These are phyloP conservation scores for Polydrusus pterygomalis DNA, from an alignment of 2,888 invertebrate species.

Conservation along the genomic window DNA sequence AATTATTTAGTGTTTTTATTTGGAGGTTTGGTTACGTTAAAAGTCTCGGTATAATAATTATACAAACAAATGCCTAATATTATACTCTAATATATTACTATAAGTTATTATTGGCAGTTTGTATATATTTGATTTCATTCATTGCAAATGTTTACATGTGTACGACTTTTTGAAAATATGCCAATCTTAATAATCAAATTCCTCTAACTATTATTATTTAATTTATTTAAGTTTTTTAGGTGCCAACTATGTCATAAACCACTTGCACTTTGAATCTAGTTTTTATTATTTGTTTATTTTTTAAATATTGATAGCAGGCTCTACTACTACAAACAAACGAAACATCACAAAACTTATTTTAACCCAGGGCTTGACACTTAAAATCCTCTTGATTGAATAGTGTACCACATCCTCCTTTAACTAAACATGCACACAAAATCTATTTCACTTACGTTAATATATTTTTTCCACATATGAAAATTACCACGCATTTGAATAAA, in stretches of 20 bases:
- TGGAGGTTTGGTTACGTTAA: no score
- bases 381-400: no score
- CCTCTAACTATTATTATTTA: constrained; percentile 39
- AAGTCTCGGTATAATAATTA: not conserved
- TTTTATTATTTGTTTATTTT: constrained; percentile 29
- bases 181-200: constrained; percentile 46
- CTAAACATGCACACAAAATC: no score
- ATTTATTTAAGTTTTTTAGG: constrained; percentile 35
- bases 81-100: constrained; percentile 19
- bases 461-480: no score
- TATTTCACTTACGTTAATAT: no score
- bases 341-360: no score
- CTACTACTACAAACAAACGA: not conserved
- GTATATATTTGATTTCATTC: constrained; percentile 30
- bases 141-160: constrained; percentile 43
- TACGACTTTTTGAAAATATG: constrained; percentile 46
- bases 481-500: no score
- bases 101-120: constrained; percentile 29
- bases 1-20: no score
- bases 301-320: constrained; percentile 2
- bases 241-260: constrained; percentile 44
- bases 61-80: not conserved
- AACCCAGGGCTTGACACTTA: no score
- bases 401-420: no score
- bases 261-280: constrained; percentile 1